Base-by-base conservation (phyloP, 2,888 invertebrate species). In the Diaphora mendica region DNA sequence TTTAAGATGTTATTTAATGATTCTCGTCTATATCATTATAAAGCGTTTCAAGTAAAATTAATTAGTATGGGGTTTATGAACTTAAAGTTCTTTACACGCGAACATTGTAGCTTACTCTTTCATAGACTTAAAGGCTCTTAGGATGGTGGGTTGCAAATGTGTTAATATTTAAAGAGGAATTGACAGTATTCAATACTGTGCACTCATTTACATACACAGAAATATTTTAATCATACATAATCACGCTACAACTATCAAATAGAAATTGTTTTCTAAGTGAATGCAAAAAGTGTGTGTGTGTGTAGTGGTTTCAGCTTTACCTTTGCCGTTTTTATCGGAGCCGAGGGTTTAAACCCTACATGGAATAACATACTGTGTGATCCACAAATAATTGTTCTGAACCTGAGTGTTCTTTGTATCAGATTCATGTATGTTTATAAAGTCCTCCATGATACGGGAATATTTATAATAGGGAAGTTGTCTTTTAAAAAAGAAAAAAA, bases 1-100 rank as follows among this genome's bases (percentile, higher is more conserved):
- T 81, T 82, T 82, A 83, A 86, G 86, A 87, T 84, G 80, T 86
- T 79, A 85, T 82, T 87, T 85, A 85, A 87, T 83, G 86, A 79
- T 80, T 68, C 70, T 76, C 72, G 64, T 75, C 68, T 75, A 42
- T 48, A 55, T 68, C 59, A 69, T 51, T 51, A 51, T 30, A 15
- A 26, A 44, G 8, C 17, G 20, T 44, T 44, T 26, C 9, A 20
- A 30, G 44, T 67, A 67, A 20, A 44, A 44, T 26, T 17, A 30
- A 30, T 20, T 30, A 30, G 44, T 48, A 20, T 30, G 30, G 23
- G 30, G 30, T 67, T 67, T 30, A 11, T 67, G 15, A 44, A 67
- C 44, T 62, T 7, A 3, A 15, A 59, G n/a, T 59, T 59, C 26
- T 59, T n/a, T 4, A n/a, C 26, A 4, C 15, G 59, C n/a, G 3